Conservation (phyloP, 2,113 vertebrate genomes). For the Sphaerodactylus townsendi region DNA sequence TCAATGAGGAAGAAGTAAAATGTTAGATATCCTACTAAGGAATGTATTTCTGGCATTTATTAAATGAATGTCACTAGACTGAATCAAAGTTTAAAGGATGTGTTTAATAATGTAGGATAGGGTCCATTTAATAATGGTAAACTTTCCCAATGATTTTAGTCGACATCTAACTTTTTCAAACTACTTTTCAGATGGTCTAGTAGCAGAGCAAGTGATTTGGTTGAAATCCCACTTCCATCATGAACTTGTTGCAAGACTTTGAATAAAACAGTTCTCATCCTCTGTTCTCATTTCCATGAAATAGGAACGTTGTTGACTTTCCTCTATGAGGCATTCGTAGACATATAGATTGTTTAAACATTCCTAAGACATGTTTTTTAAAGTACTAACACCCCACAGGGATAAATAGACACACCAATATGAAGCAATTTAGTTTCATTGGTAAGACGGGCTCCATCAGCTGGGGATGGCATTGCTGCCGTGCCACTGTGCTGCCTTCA, state of each 20-base stretch:
- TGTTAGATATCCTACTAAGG: neutral
- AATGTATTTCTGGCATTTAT: slow-evolving; percentile 27
- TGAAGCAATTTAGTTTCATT: slow-evolving; percentile 6
- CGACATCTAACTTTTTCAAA: neutral
- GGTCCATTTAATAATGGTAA: neutral
- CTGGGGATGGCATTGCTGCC: too few species aligned
- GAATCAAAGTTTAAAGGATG: neutral
- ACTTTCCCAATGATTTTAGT: neutral
- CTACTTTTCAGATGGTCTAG: neutral
- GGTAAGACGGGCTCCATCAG: neutral
- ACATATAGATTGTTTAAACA: slow-evolving; percentile 8
- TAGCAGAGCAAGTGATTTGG: neutral
- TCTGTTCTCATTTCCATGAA: neutral
- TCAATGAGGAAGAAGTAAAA: slow-evolving; percentile 6
- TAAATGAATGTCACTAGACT: slow-evolving; percentile 8
- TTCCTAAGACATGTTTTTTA: neutral
- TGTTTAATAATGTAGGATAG: neutral
- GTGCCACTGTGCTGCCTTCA: too few species aligned
- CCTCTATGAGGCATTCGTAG: neutral
- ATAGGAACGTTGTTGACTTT: neutral
- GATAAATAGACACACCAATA: slow-evolving; percentile 1
- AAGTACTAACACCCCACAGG: neutral
- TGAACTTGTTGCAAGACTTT: neutral
- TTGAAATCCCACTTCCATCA: neutral
- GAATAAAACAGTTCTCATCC: neutral